A percentile compares a stretch with the other conserved stretches of the same genome.
These are phyloP conservation scores for Brachycybe producta DNA, from an alignment of 2,888 invertebrate species.

Conservation along the genomic window DNA sequence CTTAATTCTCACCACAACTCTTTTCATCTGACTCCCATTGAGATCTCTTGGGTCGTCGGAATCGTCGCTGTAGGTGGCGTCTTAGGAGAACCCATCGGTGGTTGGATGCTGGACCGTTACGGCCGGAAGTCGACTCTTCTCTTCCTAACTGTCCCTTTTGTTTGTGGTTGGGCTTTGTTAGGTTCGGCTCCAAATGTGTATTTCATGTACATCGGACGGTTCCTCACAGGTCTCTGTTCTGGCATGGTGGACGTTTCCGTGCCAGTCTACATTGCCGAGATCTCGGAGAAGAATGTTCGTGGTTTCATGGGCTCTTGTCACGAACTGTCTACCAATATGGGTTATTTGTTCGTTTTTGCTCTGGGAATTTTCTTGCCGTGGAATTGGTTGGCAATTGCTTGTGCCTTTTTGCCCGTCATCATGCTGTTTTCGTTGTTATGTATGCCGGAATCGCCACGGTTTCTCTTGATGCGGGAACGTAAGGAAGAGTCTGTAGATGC, in stretches of 20 bases:
- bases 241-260: constrained; percentile 17
- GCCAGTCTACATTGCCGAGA: constrained; percentile 19
- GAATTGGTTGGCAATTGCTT: constrained; percentile 1
- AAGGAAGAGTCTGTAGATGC: not conserved
- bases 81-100: constrained; percentile 13
- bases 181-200: constrained; percentile 2
- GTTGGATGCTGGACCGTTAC: constrained; percentile 12
- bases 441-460: constrained; percentile 12
- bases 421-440: not conserved
- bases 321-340: constrained; percentile 16
- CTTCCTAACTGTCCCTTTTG: constrained; percentile 11
- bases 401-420: not conserved
- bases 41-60: constrained; percentile 1
- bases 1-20: not conserved
- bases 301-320: constrained; percentile 18
- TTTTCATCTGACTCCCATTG: not conserved
- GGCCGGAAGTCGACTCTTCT: constrained; percentile 18
- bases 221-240: constrained; percentile 16
- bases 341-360: not conserved
- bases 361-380: constrained; percentile 4
- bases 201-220: constrained; percentile 17
- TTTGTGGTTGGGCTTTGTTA: constrained; percentile 17
- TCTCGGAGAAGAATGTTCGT: constrained; percentile 17
- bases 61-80: constrained; percentile 19
- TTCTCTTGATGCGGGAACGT: not conserved